Evolutionary conservation across 30 jellyfish, hydroid and myxozoan genomes (phyloP).

Genomic region (Hydractinia echinata): DNA sequence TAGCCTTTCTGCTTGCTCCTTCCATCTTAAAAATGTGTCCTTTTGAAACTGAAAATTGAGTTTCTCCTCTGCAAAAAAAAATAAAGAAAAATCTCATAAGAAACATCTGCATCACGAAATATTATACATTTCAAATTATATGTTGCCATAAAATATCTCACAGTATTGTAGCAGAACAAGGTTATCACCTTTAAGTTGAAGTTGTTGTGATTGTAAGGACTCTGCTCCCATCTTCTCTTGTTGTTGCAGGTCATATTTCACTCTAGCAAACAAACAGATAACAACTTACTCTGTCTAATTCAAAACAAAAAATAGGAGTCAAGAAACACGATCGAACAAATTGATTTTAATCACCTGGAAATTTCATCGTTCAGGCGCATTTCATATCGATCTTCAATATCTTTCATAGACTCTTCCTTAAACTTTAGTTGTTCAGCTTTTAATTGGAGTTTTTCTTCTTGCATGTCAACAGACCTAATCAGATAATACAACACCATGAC

Average conservation of each 20-base stretch:
- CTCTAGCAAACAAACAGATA: background rate
- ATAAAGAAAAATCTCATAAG: background rate
- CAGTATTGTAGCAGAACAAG: background rate
- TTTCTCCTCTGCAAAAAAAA: slow-evolving; percentile 25
- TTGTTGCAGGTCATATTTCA: slow-evolving; percentile 3
- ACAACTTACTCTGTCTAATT: too few relatives aligned
- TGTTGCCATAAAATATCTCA: background rate
- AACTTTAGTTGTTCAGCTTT: slow-evolving; percentile 42
- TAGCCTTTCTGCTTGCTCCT: slow-evolving; percentile 21
- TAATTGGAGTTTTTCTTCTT: slow-evolving; percentile 43
- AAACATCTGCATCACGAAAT: background rate
- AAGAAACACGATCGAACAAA: background rate
- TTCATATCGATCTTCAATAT: slow-evolving; percentile 44
- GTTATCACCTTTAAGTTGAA: slow-evolving; percentile 1
- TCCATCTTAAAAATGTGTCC: slow-evolving; percentile 25
- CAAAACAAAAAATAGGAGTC: too few relatives aligned
- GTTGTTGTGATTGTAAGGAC: background rate
- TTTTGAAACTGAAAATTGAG: slow-evolving; percentile 22
- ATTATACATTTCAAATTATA: background rate
- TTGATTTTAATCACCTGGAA: background rate
- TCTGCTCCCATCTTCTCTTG: background rate
- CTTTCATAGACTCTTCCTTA: slow-evolving; percentile 49
- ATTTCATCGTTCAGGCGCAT: slow-evolving; percentile 47
- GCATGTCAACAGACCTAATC: slow-evolving; percentile 16
- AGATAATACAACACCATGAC: background rate